Percentiles rank a stretch among this genome's conserved stretches.
Evolutionary conservation across 2,797 vertebrate species (phyloP).

Genomic region (Eulemur rubriventer): DNA sequence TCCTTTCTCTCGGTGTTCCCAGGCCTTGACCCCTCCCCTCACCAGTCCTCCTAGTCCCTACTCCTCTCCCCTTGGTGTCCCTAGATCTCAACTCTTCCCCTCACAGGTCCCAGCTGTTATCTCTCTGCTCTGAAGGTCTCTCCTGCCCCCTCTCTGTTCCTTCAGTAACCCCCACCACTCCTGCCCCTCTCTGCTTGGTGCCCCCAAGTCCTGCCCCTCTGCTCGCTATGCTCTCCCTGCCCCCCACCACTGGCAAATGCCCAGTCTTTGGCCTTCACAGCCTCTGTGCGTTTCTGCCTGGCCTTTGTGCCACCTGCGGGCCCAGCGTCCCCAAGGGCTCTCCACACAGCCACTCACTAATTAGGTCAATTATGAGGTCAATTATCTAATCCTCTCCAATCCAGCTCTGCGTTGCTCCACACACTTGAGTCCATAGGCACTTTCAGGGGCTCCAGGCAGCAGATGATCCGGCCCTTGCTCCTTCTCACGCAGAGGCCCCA

Average conservation of each 20-base stretch:
- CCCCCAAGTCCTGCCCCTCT: neutral
- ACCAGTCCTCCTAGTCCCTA: neutral
- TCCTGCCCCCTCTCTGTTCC: neutral
- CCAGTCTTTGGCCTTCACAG: conserved; percentile 31
- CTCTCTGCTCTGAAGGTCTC: neutral
- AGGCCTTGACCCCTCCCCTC: neutral
- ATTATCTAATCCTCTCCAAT: conserved; percentile 75
- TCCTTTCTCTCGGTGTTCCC: neutral
- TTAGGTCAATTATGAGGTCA: conserved; percentile 79
- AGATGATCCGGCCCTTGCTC: conserved; percentile 5
- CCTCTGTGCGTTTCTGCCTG: conserved; percentile 54
- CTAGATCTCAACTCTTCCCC: neutral
- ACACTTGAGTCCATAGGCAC: conserved; percentile 23
- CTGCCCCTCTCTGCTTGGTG: neutral
- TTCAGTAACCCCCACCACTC: neutral
- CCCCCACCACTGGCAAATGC: conserved; percentile 19
- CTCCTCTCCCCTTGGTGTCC: neutral
- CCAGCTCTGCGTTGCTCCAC: conserved; percentile 41
- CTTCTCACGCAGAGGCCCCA: neutral
- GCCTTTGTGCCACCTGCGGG: conserved; percentile 65
- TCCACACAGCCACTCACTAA: conserved; percentile 73
- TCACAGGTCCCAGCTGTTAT: neutral
- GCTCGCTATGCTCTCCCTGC: neutral
- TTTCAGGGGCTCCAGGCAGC: conserved; percentile 45
- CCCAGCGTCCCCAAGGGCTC: conserved; percentile 65